Conservation (phyloP, 2,797 vertebrate genomes). For the Amphiprion clarkii region DNA sequence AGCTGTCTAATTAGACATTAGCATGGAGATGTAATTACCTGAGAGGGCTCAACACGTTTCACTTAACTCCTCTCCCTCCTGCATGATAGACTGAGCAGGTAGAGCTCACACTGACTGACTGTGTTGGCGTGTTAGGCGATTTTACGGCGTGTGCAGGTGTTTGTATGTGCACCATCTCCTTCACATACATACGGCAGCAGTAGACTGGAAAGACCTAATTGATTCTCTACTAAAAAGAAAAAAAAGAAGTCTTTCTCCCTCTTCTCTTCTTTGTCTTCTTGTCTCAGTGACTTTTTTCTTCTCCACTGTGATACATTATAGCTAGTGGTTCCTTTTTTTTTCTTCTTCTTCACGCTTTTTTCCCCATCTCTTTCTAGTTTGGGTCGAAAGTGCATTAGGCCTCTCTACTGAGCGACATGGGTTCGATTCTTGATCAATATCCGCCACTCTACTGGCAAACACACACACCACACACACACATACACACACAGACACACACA, state of each 20-base stretch:
- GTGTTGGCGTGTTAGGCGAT: conserved; percentile 18
- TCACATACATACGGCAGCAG: not conserved
- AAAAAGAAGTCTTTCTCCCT: not conserved
- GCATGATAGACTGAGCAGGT: conserved; percentile 71
- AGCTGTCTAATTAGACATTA: conserved; percentile 95
- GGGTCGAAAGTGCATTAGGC: conserved; percentile 85
- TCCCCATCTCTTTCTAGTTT: conserved; percentile 65
- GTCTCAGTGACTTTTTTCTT: conserved; percentile 8
- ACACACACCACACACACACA: not conserved
- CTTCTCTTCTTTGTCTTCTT: conserved; percentile 31
- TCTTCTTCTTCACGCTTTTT: conserved; percentile 40
- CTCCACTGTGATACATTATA: conserved; percentile 9
- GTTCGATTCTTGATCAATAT: conserved; percentile 87
- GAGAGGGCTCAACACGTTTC: conserved; percentile 83
- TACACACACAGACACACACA: too few species aligned
- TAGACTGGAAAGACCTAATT: conserved; percentile 59
- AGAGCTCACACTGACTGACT: conserved; percentile 23
- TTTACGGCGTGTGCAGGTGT: conserved; percentile 4
- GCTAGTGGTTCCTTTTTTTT: not conserved
- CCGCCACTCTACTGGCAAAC: conserved; percentile 74
- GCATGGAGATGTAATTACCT: conserved; percentile 94
- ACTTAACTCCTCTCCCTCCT: conserved; percentile 80
- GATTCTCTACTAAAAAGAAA: conserved; percentile 65
- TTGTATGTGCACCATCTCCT: not conserved
- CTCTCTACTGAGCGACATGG: conserved; percentile 74